Evolutionary conservation across 1,140 invertebrate species (phyloP).

Genomic region (Phocides pigmalion): DNA sequence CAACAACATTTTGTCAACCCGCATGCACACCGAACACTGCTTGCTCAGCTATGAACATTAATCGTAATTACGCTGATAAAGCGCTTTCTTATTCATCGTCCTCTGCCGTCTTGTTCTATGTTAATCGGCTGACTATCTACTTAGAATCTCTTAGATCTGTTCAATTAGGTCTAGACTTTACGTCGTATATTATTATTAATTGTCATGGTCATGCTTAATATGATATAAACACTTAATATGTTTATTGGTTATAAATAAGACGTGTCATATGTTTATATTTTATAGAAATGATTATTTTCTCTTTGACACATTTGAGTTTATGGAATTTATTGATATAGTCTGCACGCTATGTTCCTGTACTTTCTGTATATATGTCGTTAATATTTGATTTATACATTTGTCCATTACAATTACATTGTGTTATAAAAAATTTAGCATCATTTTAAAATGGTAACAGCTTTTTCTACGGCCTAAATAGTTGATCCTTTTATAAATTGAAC

Average conservation of each 20-base stretch:
- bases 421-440: no score
- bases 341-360: no score
- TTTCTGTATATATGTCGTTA: no score
- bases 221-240: not conserved
- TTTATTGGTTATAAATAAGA: no score
- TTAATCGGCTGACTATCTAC: constrained; percentile 12
- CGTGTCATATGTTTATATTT: no score
- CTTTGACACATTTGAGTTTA: no score
- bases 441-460: not conserved
- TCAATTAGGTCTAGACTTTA: not conserved
- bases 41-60: constrained; percentile 43
- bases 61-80: constrained; percentile 57
- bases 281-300: no score
- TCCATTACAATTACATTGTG: no score
- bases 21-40: constrained; percentile 39
- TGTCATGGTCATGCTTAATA: not conserved
- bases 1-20: constrained; percentile 69
- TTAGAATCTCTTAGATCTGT: not conserved
- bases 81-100: constrained; percentile 35
- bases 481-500: constrained; percentile 21
- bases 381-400: no score
- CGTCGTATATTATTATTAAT: no score
- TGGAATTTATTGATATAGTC: no score
- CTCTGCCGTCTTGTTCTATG: constrained; percentile 19
- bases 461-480: not conserved